A percentile compares a stretch with the other conserved stretches of the same genome.
Conservation (phyloP, 1,140 invertebrate species). For the Heliconius eleuchia region DNA sequence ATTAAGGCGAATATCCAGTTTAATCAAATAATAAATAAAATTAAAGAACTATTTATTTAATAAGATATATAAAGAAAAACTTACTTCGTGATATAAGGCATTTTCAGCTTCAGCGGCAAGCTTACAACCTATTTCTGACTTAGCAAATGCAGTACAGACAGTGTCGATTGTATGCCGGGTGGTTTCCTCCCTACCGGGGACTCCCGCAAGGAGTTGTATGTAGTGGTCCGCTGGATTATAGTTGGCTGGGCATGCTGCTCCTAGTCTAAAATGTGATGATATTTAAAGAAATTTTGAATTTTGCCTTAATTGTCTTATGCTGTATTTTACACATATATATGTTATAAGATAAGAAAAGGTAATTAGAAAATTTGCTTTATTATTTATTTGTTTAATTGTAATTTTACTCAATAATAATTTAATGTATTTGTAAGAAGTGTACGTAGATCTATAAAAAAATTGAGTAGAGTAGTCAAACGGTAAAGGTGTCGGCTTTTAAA, state of each 20-base stretch:
- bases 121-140: slow-evolving; percentile 83
- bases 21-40: not conserved
- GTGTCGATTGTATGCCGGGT: slow-evolving; percentile 88
- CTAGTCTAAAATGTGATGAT: slow-evolving; percentile 81
- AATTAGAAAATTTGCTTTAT: too few species aligned
- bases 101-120: slow-evolving; percentile 81
- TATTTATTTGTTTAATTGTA: too few species aligned
- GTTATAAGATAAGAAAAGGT: too few species aligned
- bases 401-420: too few species aligned
- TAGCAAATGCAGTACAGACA: slow-evolving; percentile 89
- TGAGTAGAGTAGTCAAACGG: too few species aligned
- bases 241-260: slow-evolving; percentile 90
- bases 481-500: too few species aligned
- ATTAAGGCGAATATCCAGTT: not conserved
- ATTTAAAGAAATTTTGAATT: not conserved
- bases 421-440: too few species aligned
- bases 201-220: slow-evolving; percentile 94
- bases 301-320: not conserved
- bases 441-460: too few species aligned
- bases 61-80: not conserved
- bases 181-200: slow-evolving; percentile 90
- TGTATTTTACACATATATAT: not conserved
- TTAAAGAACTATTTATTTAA: not conserved
- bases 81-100: slow-evolving; percentile 67
- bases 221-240: slow-evolving; percentile 98